phyloP scores from a whole-genome alignment of 92 coral and sea anemone species.

The Anthopleura xanthogrammica region DNA sequence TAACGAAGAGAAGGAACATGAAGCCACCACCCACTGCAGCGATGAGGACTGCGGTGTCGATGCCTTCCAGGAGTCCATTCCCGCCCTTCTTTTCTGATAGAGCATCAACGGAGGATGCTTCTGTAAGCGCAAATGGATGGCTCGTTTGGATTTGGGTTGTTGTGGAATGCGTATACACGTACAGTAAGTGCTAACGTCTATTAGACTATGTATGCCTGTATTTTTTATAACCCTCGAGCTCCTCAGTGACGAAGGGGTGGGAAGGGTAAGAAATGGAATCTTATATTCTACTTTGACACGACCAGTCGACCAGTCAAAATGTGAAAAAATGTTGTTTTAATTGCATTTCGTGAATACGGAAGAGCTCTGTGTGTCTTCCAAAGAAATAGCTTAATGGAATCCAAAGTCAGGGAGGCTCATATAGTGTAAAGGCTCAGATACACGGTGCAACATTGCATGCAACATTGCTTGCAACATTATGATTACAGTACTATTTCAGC shows the following conservation, averaged over 20 bases:
- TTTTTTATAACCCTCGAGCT: not conserved
- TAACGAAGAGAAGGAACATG: constrained; percentile 65
- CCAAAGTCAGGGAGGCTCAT: too few relatives aligned
- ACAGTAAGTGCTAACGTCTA: not conserved
- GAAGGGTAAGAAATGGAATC: too few relatives aligned
- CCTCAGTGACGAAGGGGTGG: not conserved
- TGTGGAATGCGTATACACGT: constrained; percentile 2
- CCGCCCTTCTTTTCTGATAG: constrained; percentile 29
- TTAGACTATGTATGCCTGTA: not conserved
- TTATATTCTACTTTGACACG: too few relatives aligned
- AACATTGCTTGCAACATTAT: too few relatives aligned
- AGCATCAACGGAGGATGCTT: constrained; percentile 43
- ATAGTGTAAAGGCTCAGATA: too few relatives aligned
- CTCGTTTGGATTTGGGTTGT: constrained; percentile 21
- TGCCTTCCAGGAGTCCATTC: constrained; percentile 41
- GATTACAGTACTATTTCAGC: too few relatives aligned
- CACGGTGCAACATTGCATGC: too few relatives aligned
- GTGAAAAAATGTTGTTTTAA: too few relatives aligned
- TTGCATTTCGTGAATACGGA: too few relatives aligned
- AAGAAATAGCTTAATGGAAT: too few relatives aligned
- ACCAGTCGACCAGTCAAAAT: too few relatives aligned
- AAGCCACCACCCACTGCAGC: constrained; percentile 89
- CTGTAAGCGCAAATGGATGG: constrained; percentile 45
- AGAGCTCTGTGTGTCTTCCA: too few relatives aligned
- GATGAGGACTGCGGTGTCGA: constrained; percentile 64